A percentile compares a stretch with the other conserved stretches of the same genome.
These are phyloP conservation scores for Pedionomus torquatus DNA, from an alignment of 2,113 vertebrate species.

Conservation along the genomic window DNA sequence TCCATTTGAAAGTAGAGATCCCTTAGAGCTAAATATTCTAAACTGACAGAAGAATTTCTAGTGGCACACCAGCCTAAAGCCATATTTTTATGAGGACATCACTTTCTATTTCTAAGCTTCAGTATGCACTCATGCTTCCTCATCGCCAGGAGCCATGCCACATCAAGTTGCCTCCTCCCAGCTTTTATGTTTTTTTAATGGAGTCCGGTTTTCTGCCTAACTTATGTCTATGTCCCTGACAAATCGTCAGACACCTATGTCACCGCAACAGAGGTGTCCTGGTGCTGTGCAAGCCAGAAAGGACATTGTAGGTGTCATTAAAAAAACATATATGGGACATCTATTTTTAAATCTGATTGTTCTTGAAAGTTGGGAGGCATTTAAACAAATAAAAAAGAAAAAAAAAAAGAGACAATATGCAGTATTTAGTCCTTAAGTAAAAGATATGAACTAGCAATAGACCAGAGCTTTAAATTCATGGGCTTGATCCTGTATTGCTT, in stretches of 20 bases:
- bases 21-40: conserved; percentile 83
- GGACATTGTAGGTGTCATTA: background rate
- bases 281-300: background rate
- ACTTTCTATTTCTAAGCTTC: conserved; percentile 85
- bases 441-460: background rate
- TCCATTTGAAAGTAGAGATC: conserved; percentile 82
- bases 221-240: conserved; percentile 71
- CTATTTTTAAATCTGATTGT: background rate
- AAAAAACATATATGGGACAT: background rate
- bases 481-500: background rate
- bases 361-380: background rate
- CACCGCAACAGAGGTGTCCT: conserved; percentile 3
- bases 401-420: background rate
- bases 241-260: conserved; percentile 72
- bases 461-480: background rate
- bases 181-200: conserved; percentile 79
- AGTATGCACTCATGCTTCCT: conserved; percentile 80
- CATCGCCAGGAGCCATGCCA: conserved; percentile 78
- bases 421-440: background rate
- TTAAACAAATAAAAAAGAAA: background rate
- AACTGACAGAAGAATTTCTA: conserved; percentile 86
- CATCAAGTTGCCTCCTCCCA: conserved; percentile 78
- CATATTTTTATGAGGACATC: conserved; percentile 88
- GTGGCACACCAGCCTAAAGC: conserved; percentile 81
- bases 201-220: conserved; percentile 76